Evolutionary conservation across 2,797 vertebrate genomes (phyloP), one percentile per base, ranked within the genome.

Genomic region (Rhinoraja longicauda): DNA sequence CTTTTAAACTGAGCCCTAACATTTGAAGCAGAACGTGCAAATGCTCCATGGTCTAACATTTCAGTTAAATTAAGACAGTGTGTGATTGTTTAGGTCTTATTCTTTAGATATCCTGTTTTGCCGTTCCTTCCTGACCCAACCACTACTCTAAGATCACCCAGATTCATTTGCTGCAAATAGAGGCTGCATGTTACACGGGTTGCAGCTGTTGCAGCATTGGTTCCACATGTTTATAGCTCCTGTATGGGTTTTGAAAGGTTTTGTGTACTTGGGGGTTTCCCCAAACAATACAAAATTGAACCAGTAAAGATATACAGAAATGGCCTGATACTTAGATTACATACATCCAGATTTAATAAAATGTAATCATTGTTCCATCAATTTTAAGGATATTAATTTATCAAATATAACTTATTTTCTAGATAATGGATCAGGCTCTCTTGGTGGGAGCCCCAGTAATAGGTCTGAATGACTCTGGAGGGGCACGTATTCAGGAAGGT

Each of bases 341-440:
- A 45, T 73, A 36, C 24, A 72, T 32, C 36, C 9, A 91, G 12
- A 24, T 45, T 45, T 53, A 72, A 24, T 53, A 73, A 21, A 91
- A 29, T 91, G 36, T 17, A 72, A 90, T 70, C 24, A 39, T 72
- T 13, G 15, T 39, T 2, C 39, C 10, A 29, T 3, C 15, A 77
- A 8, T 73, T 84, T 79, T 73, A 39, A 82, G 57, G 8, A 26
- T 19, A 79, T 32, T 24, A 7, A 88, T 93, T 21, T 24, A 93
- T 75, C 88, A 19, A 82, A 26, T 72, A 57, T 86, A 29, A 57
- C 21, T 93, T 53, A 32, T 32, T 45, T 93, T 76, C 67, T 93
- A 99, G 99, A 96, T 99, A 94, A 99, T 99, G 99, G 99, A 99
- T 95, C 99, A 99, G 95, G 99, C 99, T 88, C 95, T 98, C 95